Conservation (phyloP, 2,888 invertebrate species). For the Campaea margaritaria region DNA sequence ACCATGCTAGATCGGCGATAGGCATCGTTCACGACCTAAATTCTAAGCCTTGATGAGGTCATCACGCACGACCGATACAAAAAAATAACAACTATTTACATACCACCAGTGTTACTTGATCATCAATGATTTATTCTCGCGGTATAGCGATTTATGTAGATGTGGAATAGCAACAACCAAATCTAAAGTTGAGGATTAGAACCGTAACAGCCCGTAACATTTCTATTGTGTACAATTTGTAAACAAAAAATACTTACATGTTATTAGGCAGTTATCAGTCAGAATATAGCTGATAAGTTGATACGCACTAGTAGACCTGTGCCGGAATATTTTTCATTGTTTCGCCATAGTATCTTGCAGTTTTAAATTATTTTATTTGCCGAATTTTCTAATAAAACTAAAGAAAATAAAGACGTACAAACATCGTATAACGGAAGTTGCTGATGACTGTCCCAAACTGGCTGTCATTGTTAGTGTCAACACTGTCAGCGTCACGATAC, state of each 20-base stretch:
- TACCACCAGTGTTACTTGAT: neutral
- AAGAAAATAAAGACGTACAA: neutral
- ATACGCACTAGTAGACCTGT: neutral
- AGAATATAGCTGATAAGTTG: neutral
- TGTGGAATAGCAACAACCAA: neutral
- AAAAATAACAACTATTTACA: neutral
- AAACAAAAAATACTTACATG: slow-evolving; percentile 35
- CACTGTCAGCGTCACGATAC: no score
- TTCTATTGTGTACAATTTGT: no score
- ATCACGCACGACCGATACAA: slow-evolving; percentile 3
- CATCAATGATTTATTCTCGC: neutral
- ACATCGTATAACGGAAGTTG: no score
- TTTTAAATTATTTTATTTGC: neutral
- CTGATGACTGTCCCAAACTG: no score
- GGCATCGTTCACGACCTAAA: slow-evolving; percentile 29
- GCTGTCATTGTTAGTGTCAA: no score
- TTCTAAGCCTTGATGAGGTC: slow-evolving; percentile 32
- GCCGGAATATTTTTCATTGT: neutral
- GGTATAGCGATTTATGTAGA: neutral
- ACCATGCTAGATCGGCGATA: neutral
- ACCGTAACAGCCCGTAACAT: neutral
- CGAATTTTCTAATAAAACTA: neutral
- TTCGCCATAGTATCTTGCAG: neutral
- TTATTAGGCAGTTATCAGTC: slow-evolving; percentile 2
- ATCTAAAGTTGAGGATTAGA: neutral